A percentile compares a stretch with the other conserved stretches of the same genome.
Evolutionary conservation across 2,113 vertebrate species (phyloP).

Genomic region (Neolamprologus sp.): DNA sequence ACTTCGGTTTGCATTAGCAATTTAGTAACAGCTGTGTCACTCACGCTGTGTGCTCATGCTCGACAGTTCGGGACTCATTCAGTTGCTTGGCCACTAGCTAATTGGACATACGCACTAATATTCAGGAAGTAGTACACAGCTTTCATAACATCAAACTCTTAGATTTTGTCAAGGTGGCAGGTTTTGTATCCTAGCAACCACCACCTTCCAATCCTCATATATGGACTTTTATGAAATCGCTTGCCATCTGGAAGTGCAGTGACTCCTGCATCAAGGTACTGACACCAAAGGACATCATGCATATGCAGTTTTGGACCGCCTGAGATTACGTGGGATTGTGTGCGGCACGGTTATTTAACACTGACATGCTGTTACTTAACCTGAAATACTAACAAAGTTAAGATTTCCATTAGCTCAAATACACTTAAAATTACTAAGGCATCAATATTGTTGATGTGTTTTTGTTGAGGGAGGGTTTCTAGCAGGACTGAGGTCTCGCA

Average conservation of each 20-base stretch:
- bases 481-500: neutral
- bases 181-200: neutral
- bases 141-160: neutral
- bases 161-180: neutral
- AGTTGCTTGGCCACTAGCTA: neutral
- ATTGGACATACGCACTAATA: neutral
- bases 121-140: neutral
- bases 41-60: neutral
- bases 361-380: neutral
- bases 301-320: neutral
- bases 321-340: neutral
- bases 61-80: neutral
- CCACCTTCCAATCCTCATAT: neutral
- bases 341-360: neutral
- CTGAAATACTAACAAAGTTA: neutral
- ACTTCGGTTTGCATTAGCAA: neutral
- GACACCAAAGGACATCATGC: neutral
- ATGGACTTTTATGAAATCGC: neutral
- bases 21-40: neutral
- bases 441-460: fast-evolving
- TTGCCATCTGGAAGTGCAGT: neutral
- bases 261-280: neutral
- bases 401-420: neutral
- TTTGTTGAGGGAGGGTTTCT: neutral
- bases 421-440: neutral